Evolutionary conservation across 1,140 invertebrate species (phyloP), one percentile per base, ranked within the genome.

Genomic region (Drosophila micromelanica): DNA sequence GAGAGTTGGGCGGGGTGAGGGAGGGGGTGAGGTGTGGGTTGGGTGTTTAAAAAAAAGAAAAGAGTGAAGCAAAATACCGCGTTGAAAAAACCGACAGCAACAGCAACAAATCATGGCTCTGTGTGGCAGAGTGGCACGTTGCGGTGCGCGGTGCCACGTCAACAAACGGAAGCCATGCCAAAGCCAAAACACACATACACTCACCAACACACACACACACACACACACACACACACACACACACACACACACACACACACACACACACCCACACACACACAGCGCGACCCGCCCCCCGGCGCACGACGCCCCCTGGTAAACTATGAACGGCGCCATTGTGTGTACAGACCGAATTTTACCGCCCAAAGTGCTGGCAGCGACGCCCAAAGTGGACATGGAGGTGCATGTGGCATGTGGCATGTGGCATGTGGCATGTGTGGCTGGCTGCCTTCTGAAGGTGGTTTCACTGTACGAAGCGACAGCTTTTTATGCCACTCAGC

Each of bases 401-500:
- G 42, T 56, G 68, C 49, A 63, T 65, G 63, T 65, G 49, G 46
- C 12, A 17, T 38, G 52, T 13, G 40, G 60, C 43, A 46, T 38
- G 57, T 23, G 57, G 64, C 64, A 67, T 32, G 64, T 11, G n/a
- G n/a, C n/a, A n/a, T n/a, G n/a, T n/a, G n/a, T n/a, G n/a, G 40
- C 17, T 17, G 57, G 57, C 57, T 35, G 61, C 46, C 13, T 8
- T 32, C 20, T 30, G 40, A 12, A 55, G 48, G 57, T 54, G 48
- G 61, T 46, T 54, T 52, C 52, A 61, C 62, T 13, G 45, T 56
- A 46, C 40, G 38, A 72, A 80, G 80, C 80, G 80, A 82, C 80
- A 82, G 80, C 80, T 82, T 82, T 82, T 82, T 82, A 78, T 84
- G 80, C 80, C 79, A 82, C 79, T 82, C 79, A 82, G 65, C 78